Evolutionary conservation across 1,140 invertebrate genomes (phyloP), one percentile per base, ranked within the genome.

Genomic region (Potamilus streckersoni): DNA sequence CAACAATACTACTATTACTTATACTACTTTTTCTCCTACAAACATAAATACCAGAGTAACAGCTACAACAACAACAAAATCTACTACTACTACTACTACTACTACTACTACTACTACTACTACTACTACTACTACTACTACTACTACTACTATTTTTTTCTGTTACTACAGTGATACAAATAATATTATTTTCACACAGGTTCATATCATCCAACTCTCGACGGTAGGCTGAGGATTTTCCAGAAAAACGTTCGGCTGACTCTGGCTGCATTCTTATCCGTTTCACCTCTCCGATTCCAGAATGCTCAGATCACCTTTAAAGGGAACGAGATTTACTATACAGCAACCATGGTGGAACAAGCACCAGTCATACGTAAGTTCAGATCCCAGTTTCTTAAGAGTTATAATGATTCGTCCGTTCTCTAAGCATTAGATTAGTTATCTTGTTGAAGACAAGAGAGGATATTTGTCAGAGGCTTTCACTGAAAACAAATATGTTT

Each of bases 341-440:
- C 71, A n/a, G 74, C 74, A 27, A 76, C 69, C 13, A 76, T 76
- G 74, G 74, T 76, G 17, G 74, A 76, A 31, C 74, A 76, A 49
- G 74, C 74, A 16, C 74, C 74, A 58, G 71, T 71, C 31, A 49
- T 76, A 19, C 69, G 74, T 76, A 64, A 56, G 67, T 67, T 49
- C 4, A 49, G 2, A 49, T 49, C 38, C 38, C 6, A 49, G 38
- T 6, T 49, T 49, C 38, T 49, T 6, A 49, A 49, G 38, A 49
- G 38, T 0, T 49, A 49, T 49, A 49, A 6, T 49, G 6, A 49
- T 49, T 49, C 6, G 38, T 49, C 5, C 6, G 11, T 49, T 49
- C 38, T 49, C 38, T 49, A 0, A 11, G 38, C 6, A 49, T 49
- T 8, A 49, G 38, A 6, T 49, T 49, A 11, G 6, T 49, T 49